Percentiles rank a stretch among this genome's conserved stretches.
These are phyloP conservation scores for Falco novaeseelandiae DNA, from an alignment of 2,797 vertebrate species.

Conservation along the genomic window DNA sequence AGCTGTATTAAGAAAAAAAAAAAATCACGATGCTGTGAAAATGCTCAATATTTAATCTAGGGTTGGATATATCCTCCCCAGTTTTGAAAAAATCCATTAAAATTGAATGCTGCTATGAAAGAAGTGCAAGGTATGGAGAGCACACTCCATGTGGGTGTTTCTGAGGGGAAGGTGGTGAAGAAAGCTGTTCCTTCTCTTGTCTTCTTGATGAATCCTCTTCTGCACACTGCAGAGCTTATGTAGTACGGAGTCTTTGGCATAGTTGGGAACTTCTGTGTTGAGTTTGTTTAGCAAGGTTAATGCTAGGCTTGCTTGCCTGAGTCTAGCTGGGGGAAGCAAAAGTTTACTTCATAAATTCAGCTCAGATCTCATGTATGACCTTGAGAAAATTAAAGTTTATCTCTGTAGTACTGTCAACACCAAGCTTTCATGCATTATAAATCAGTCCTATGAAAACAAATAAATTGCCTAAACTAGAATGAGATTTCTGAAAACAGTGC, in stretches of 20 bases:
- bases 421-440: neutral
- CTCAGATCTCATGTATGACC: neutral
- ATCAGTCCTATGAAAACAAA: neutral
- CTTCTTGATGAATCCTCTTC: neutral
- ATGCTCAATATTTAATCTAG: neutral
- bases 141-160: neutral
- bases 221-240: neutral
- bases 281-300: neutral
- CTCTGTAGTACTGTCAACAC: neutral
- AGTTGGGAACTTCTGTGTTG: neutral
- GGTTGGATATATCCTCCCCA: accelerated
- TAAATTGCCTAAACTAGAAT: neutral
- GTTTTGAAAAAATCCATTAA: neutral
- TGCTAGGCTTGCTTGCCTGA: neutral
- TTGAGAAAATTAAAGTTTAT: neutral
- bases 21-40: accelerated
- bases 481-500: neutral
- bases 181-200: neutral
- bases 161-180: neutral
- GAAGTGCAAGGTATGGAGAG: neutral
- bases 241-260: neutral
- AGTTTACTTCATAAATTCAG: neutral
- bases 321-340: neutral
- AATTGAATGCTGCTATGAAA: neutral
- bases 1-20: neutral